These are phyloP conservation scores for Scomber colias DNA, from an alignment of 2,113 vertebrate species.

Conservation along the genomic window DNA sequence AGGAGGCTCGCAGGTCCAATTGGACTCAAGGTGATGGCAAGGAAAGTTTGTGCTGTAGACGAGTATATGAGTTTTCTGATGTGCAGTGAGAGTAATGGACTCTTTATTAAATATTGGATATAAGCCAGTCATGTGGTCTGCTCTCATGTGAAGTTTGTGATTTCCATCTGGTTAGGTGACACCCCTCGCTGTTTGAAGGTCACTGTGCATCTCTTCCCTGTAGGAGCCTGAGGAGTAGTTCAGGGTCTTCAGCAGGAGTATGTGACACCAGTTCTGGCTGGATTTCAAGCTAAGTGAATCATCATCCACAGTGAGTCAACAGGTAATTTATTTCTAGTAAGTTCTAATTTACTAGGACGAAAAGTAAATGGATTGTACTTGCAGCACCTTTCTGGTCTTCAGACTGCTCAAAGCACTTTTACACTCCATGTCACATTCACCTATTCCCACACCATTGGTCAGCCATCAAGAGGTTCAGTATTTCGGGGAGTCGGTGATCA, in stretches of 20 bases:
- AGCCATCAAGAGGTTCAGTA: too few relatives aligned
- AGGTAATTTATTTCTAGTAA: too few relatives aligned
- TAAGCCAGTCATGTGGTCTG: conserved; percentile 9
- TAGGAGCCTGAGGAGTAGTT: background rate
- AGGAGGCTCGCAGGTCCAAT: conserved; percentile 27
- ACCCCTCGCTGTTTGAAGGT: conserved; percentile 9
- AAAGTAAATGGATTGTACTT: too few relatives aligned
- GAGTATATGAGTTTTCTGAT: conserved; percentile 6
- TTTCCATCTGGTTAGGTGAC: conserved; percentile 12
- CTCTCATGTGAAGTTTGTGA: background rate
- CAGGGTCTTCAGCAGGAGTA: background rate
- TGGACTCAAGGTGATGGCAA: conserved; percentile 56
- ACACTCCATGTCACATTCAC: too few relatives aligned
- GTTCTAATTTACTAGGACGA: too few relatives aligned
- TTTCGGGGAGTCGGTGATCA: too few relatives aligned
- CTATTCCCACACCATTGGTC: too few relatives aligned
- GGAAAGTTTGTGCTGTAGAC: conserved; percentile 25
- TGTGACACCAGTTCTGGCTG: background rate
- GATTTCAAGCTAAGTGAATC: background rate
- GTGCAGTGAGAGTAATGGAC: background rate
- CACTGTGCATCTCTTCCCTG: background rate
- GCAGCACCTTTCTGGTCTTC: too few relatives aligned
- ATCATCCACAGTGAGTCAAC: background rate
- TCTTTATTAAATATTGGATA: conserved; percentile 37
- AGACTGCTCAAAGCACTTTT: too few relatives aligned